phyloP scores from a whole-genome alignment of 2,888 invertebrate species.

The Galerucella calmariensis region DNA sequence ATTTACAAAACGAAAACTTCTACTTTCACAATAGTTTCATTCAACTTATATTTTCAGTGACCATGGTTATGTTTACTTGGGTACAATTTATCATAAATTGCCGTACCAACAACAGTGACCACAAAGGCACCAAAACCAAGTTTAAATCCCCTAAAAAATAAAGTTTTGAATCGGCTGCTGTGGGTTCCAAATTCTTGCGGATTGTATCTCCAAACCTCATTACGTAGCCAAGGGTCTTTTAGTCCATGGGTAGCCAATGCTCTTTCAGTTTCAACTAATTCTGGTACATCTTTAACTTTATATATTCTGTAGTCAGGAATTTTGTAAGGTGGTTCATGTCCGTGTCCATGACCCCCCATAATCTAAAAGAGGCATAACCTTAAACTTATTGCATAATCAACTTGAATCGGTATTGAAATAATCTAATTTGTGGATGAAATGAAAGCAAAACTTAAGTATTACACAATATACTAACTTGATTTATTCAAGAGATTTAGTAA shows the following conservation, averaged over 20 bases:
- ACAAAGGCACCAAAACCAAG: slow-evolving; percentile 72
- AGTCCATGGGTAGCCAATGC: slow-evolving; percentile 78
- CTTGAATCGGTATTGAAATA: neutral
- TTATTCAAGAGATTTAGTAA: neutral
- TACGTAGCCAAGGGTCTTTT: slow-evolving; percentile 89
- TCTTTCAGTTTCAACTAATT: slow-evolving; percentile 73
- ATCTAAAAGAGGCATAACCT: slow-evolving; percentile 31
- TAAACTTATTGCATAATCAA: slow-evolving; percentile 32
- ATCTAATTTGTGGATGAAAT: neutral
- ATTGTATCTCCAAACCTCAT: slow-evolving; percentile 86
- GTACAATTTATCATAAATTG: slow-evolving; percentile 56
- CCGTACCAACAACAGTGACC: slow-evolving; percentile 67
- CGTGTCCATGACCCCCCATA: slow-evolving; percentile 60
- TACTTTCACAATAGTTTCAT: slow-evolving; percentile 20
- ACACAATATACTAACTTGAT: neutral
- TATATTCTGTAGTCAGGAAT: slow-evolving; percentile 80
- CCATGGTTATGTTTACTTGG: slow-evolving; percentile 65
- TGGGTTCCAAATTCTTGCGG: slow-evolving; percentile 70
- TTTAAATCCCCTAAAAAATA: slow-evolving; percentile 74
- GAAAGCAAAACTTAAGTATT: neutral
- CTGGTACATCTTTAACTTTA: slow-evolving; percentile 76
- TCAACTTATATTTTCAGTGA: slow-evolving; percentile 59
- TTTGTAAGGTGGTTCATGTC: slow-evolving; percentile 71
- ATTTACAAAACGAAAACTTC: slow-evolving; percentile 25
- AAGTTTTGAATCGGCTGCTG: slow-evolving; percentile 61